Conservation (phyloP, 1,140 invertebrate species). For the Caerostris extrusa region DNA sequence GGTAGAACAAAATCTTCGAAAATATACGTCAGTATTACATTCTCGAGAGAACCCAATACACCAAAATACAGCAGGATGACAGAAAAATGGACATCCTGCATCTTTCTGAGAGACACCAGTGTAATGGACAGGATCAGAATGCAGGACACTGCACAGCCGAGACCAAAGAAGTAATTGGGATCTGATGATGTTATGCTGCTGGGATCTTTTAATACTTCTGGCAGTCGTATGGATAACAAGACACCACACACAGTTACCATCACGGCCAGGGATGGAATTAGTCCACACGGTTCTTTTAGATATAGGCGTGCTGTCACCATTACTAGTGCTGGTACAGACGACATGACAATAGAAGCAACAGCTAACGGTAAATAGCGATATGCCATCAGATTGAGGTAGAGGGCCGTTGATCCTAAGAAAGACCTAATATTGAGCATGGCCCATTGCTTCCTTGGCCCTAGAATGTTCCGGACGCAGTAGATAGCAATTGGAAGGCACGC, state of each 20-base stretch:
- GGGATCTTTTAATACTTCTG: conserved; percentile 61
- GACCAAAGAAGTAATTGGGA: conserved; percentile 82
- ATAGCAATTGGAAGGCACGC: conserved; percentile 34
- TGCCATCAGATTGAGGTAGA: conserved; percentile 80
- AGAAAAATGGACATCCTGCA: conserved; percentile 93
- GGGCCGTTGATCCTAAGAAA: conserved; percentile 30
- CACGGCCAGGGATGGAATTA: conserved; percentile 90
- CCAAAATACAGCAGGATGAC: conserved; percentile 95
- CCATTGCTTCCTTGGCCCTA: conserved; percentile 45
- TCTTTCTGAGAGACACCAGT: conserved; percentile 90
- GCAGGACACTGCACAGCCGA: conserved; percentile 90
- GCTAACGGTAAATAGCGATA: conserved; percentile 93
- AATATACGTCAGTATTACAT: conserved; percentile 86
- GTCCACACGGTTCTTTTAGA: conserved; percentile 84
- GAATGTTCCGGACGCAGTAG: neutral
- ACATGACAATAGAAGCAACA: conserved; percentile 95
- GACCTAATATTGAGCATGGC: neutral
- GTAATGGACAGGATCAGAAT: conserved; percentile 94
- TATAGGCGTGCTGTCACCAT: conserved; percentile 93
- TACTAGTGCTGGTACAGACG: conserved; percentile 94
- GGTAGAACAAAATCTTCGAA: conserved; percentile 83
- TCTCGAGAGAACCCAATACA: conserved; percentile 90
- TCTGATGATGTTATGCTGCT: neutral
- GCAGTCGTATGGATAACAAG: conserved; percentile 89
- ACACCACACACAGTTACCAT: conserved; percentile 91